Evolutionary conservation across 2,888 invertebrate species (phyloP), one percentile per base, ranked within the genome.

Genomic region (Tenodera sinensis): DNA sequence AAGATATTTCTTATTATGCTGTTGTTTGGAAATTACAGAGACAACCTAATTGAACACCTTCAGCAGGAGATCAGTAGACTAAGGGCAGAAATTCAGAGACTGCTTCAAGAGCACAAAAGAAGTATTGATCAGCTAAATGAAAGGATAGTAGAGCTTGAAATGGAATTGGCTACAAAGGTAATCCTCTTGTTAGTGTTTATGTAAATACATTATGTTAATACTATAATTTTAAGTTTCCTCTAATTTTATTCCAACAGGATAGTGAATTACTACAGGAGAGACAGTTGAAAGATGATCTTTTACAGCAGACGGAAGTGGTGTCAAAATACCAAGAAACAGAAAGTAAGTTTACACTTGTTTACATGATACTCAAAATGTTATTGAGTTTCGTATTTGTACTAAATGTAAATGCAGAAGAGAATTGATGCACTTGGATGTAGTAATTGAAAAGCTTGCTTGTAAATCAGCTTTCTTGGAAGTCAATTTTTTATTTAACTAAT

Each of bases 31-130:
- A 71, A 71, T 92, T 92, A 3, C 91, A 95, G 97, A 89, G 97
- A 97, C 93, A 94, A 95, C 90, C 94, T 98, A 84, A 98, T 98
- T 91, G 96, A 96, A 90, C 97, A 97, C 92, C 94, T 98, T 91
- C 96, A 97, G 92, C 95, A 95, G 91, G 97, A 98, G 93, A 94
- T 97, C 90, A 95, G 95, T 90, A 94, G 96, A 91, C 95, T 97
- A 91, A 94, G 94, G 91, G 93, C 93, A 85, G 95, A 96, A 92
- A 92, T 96, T 84, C 94, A 94, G 90, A 92, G 94, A 88, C 92
- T 96, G 25, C 93, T 94, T 90, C 92, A 93, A 81, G 95, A 95
- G 92, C 94, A 95, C 91, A 93, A 94, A 90, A 93, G 93, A 90
- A 93, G 93, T 85, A 93, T 95, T 42, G 92, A 93, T 87, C 93